Evolutionary conservation across 2,113 vertebrate species (phyloP).

Genomic region (Procapra przewalskii): DNA sequence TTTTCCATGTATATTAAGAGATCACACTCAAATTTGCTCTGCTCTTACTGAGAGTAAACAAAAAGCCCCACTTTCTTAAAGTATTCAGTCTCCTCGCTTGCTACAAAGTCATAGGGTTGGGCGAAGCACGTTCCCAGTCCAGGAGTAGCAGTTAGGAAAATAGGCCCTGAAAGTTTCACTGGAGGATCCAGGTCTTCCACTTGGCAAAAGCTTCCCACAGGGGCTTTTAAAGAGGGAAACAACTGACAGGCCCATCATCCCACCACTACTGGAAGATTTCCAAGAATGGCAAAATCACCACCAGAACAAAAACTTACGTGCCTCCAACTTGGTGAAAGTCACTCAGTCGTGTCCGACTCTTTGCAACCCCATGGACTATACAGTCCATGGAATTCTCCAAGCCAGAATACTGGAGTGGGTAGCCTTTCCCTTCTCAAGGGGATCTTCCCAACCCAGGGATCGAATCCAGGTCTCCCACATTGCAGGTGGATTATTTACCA

Average conservation of each 20-base stretch:
- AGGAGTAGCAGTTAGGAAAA: background rate
- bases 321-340: background rate
- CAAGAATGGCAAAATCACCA: background rate
- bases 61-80: background rate
- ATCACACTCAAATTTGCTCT: background rate
- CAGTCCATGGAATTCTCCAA: background rate
- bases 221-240: background rate
- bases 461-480: background rate
- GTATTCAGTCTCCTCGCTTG: background rate
- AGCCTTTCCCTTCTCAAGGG: background rate
- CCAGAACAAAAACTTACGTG: background rate
- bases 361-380: background rate
- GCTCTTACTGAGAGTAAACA: background rate
- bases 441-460: background rate
- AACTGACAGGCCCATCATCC: background rate
- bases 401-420: background rate
- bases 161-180: background rate
- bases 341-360: background rate
- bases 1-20: background rate
- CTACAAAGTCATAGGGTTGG: background rate
- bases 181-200: background rate
- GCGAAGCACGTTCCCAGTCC: accelerated
- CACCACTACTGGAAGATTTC: background rate
- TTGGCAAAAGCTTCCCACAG: background rate
- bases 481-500: background rate